Evolutionary conservation across 1,140 invertebrate genomes (phyloP), one percentile per base, ranked within the genome.

Genomic region (Hylaeus volcanicus): DNA sequence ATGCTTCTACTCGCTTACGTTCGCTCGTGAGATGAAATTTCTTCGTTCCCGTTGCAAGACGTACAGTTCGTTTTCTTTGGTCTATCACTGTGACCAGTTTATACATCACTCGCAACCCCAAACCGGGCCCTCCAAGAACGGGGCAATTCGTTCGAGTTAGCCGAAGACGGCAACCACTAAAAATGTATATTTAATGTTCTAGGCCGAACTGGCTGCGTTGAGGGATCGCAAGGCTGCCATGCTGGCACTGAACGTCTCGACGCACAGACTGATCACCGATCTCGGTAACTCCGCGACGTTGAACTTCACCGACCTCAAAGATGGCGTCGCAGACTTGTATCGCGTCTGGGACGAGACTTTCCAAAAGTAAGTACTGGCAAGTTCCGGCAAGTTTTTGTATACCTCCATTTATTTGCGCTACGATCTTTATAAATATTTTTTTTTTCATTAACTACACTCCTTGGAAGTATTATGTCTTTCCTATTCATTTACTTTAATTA

Each of bases 271-370:
- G 88, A 94, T 96, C 66, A 93, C 95, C 81, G 92, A 95, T 91
- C 90, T 94, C 86, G 94, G 94, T 93, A 89, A 91, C 87, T 74
- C 92, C 75, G 71, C 89, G 82, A 89, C 94, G 55, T 90, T 93
- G 68, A 91, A 93, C 86, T 94, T 90, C 79, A 76, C 88, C 14
- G 82, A 90, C n/a, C 94, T 97, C 61, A 96, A 96, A 84, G 94
- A 96, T 60, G 96, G 96, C 60, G 95, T 98, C 60, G 94, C 96
- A 68, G 95, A 96, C 66, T 93, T 97, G 82, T 96, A 97, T 82
- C 94, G 95, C 45, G 94, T 96, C 41, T 98, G 96, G 96, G 96
- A 97, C 80, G 96, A 97, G 79, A 95, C 95, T 0, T 95, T 96
- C 92, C 95, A 96, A 92, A 95, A 95, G 97, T 97, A 90, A 95